A percentile compares a stretch with the other conserved stretches of the same genome.
Conservation (phyloP, 1,140 invertebrate genomes). For the Drosophila guanche region DNA sequence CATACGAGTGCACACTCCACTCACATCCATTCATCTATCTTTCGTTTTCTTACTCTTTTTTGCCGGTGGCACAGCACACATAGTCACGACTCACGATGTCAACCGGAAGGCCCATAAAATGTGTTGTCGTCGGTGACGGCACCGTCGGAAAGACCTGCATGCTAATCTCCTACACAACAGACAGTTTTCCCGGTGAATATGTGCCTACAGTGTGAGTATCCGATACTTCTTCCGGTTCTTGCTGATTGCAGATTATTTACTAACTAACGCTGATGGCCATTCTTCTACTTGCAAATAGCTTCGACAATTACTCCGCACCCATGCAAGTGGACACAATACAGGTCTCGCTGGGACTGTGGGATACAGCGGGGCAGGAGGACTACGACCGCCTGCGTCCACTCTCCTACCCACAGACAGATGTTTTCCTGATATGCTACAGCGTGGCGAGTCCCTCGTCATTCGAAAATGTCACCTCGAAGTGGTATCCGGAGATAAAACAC, state of each 20-base stretch:
- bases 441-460: slow-evolving; percentile 98
- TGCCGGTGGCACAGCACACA: slow-evolving; percentile 37
- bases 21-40: slow-evolving; percentile 14
- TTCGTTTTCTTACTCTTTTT: slow-evolving; percentile 6
- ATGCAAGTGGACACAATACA: slow-evolving; percentile 99
- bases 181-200: slow-evolving; percentile 99
- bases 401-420: slow-evolving; percentile 98
- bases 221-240: slow-evolving; percentile 7
- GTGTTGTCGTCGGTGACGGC: slow-evolving; percentile 89
- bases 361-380: slow-evolving; percentile 98
- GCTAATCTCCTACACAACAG: slow-evolving; percentile 99
- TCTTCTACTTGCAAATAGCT: slow-evolving; percentile 86
- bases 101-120: slow-evolving; percentile 97
- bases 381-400: slow-evolving; percentile 97
- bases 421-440: slow-evolving; percentile 99
- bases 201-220: slow-evolving; percentile 95
- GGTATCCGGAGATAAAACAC: slow-evolving; percentile 99
- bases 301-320: slow-evolving; percentile 98
- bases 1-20: slow-evolving; percentile 18
- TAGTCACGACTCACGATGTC: slow-evolving; percentile 84
- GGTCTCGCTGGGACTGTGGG: slow-evolving; percentile 97
- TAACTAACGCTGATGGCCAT: slow-evolving; percentile 15
- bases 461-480: slow-evolving; percentile 99
- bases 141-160: slow-evolving; percentile 99
- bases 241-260: slow-evolving; percentile 15